Evolutionary conservation across 2,888 invertebrate genomes (phyloP).

Genomic region (Nineta flava): DNA sequence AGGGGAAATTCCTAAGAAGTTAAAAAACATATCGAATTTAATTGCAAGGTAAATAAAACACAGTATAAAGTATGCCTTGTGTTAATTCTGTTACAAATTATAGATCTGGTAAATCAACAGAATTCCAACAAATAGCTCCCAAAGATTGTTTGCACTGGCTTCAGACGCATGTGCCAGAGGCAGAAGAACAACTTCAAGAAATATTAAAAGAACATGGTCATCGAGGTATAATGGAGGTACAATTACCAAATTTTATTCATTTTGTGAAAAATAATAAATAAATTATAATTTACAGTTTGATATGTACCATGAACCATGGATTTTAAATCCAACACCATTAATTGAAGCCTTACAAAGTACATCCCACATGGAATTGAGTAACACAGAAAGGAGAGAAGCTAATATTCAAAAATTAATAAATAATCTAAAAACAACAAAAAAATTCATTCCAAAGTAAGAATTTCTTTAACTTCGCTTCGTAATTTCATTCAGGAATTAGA

Average conservation of each 20-base stretch:
- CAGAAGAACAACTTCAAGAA: conserved; percentile 29
- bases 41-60: background rate
- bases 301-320: conserved; percentile 47
- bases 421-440: background rate
- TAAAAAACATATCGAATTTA: conserved; percentile 2
- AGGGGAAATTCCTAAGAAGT: conserved; percentile 47
- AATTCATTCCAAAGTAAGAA: background rate
- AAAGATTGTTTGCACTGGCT: conserved; percentile 42
- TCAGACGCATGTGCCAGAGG: conserved; percentile 30
- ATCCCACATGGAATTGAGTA: background rate
- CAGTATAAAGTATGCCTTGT: no score
- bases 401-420: background rate
- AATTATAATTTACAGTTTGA: conserved; percentile 34
- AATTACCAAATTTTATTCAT: conserved; percentile 8
- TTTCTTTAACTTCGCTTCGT: no score
- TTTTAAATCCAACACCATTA: conserved; percentile 40
- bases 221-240: conserved; percentile 46
- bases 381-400: background rate
- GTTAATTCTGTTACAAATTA: no score
- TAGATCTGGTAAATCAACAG: conserved; percentile 26
- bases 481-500: no score
- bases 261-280: background rate
- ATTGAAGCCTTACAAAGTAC: conserved; percentile 40
- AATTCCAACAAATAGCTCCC: conserved; percentile 32
- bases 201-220: conserved; percentile 59